phyloP scores from a whole-genome alignment of 1,140 invertebrate species.

The Drosophila sulfurigaster region DNA sequence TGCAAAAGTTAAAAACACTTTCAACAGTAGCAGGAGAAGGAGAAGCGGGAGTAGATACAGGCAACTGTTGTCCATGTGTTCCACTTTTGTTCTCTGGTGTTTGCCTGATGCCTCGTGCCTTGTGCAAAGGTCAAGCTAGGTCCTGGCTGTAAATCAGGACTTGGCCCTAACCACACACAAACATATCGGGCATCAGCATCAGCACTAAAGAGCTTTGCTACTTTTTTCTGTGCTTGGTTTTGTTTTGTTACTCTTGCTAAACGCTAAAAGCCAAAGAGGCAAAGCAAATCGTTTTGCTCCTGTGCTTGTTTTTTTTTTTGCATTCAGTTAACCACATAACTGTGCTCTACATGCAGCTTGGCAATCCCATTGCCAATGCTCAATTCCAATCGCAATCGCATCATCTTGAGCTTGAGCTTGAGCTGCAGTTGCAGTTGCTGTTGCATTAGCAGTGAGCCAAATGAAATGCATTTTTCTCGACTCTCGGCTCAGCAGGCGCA shows the following conservation, averaged over 20 bases:
- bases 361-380: conserved; percentile 27
- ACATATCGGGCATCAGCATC: conserved; percentile 10
- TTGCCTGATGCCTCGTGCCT: conserved; percentile 1
- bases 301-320: background rate
- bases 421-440: conserved; percentile 2
- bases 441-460: conserved; percentile 54
- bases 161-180: conserved; percentile 15
- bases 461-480: conserved; percentile 66
- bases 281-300: conserved; percentile 22
- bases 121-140: conserved; percentile 62
- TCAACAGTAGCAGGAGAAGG: conserved; percentile 16
- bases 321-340: background rate
- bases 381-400: conserved; percentile 16
- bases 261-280: conserved; percentile 26
- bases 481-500: conserved; percentile 52
- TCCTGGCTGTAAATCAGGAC: conserved; percentile 18
- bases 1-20: conserved; percentile 64
- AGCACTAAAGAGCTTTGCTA: conserved; percentile 35
- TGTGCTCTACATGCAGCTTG: background rate
- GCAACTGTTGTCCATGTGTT: conserved; percentile 32
- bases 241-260: background rate
- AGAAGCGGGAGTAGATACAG: conserved; percentile 9
- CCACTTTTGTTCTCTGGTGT: conserved; percentile 47
- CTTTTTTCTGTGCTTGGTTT: too few species aligned
- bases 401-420: conserved; percentile 36